Evolutionary conservation across 2,888 invertebrate species (phyloP).

Genomic region (Eupithecia dodoneata): DNA sequence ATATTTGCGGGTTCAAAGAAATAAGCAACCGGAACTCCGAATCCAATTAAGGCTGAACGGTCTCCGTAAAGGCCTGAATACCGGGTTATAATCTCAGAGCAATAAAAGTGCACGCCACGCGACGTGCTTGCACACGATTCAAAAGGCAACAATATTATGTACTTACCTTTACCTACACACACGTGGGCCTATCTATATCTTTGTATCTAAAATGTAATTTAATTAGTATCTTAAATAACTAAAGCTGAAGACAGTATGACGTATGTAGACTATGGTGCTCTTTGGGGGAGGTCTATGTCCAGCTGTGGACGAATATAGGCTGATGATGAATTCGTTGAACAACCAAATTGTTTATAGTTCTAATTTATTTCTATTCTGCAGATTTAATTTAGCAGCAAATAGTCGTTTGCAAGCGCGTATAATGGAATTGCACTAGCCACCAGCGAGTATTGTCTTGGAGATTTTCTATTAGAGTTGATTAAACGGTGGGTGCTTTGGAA

Average conservation of each 20-base stretch:
- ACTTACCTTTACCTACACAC: background rate
- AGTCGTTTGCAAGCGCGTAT: constrained; percentile 23
- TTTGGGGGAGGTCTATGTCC: no score
- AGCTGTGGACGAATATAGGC: no score
- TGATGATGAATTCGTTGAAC: no score
- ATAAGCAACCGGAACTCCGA: constrained; percentile 14
- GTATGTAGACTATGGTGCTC: no score
- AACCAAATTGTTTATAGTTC: no score
- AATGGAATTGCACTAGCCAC: constrained; percentile 28
- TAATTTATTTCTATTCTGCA: background rate
- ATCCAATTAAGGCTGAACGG: constrained; percentile 30
- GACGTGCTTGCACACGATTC: constrained; percentile 21
- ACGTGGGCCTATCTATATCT: background rate
- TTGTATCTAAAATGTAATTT: background rate
- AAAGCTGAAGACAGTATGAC: background rate
- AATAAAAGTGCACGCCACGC: constrained; percentile 27
- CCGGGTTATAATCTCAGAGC: constrained; percentile 29
- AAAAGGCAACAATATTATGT: background rate
- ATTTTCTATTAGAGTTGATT: constrained; percentile 35
- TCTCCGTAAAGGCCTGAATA: constrained; percentile 24
- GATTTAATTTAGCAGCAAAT: constrained; percentile 4
- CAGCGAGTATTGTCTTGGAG: constrained; percentile 29
- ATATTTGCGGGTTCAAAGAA: background rate
- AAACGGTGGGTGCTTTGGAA: constrained; percentile 15
- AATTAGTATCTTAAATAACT: no score